Percentiles rank a stretch among this genome's conserved stretches.
phyloP scores from a whole-genome alignment of 2,888 invertebrate genomes.

The Hybos culiciformis region DNA sequence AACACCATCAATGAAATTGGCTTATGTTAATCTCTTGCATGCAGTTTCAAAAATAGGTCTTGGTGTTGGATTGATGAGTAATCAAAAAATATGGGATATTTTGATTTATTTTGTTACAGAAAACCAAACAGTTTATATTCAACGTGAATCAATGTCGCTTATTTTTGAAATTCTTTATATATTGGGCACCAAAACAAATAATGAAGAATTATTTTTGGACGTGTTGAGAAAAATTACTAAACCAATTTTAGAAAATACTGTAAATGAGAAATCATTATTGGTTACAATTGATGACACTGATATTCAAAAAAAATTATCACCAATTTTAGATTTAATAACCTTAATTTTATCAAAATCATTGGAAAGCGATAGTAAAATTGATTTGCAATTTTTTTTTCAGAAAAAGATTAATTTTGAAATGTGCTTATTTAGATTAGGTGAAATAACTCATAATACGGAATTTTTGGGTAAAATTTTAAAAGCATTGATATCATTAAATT shows the following conservation, averaged over 20 bases:
- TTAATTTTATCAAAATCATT: constrained; percentile 41
- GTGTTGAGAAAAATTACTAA: constrained; percentile 43
- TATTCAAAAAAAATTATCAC: constrained; percentile 40
- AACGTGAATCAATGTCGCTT: constrained; percentile 51
- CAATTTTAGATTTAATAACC: constrained; percentile 43
- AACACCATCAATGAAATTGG: constrained; percentile 50
- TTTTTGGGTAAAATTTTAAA: constrained; percentile 27
- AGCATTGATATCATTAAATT: constrained; percentile 24
- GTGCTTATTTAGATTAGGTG: constrained; percentile 28
- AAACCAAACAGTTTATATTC: constrained; percentile 57
- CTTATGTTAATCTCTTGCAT: constrained; percentile 48
- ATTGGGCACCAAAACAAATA: constrained; percentile 31
- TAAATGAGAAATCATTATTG: constrained; percentile 28
- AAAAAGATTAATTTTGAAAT: constrained; percentile 27
- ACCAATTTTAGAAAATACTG: constrained; percentile 44
- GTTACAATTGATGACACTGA: constrained; percentile 38
- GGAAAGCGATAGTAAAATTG: constrained; percentile 33
- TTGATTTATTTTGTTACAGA: constrained; percentile 48
- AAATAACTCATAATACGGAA: constrained; percentile 30
- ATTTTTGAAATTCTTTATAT: constrained; percentile 45
- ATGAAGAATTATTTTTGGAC: constrained; percentile 40
- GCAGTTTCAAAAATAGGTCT: constrained; percentile 46
- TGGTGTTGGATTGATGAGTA: constrained; percentile 52
- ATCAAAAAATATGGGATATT: constrained; percentile 48
- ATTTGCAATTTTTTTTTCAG: constrained; percentile 27